Percentiles rank a stretch among this genome's conserved stretches.
Conservation (phyloP, 2,888 invertebrate species). For the Rhaphigaster nebulosa region DNA sequence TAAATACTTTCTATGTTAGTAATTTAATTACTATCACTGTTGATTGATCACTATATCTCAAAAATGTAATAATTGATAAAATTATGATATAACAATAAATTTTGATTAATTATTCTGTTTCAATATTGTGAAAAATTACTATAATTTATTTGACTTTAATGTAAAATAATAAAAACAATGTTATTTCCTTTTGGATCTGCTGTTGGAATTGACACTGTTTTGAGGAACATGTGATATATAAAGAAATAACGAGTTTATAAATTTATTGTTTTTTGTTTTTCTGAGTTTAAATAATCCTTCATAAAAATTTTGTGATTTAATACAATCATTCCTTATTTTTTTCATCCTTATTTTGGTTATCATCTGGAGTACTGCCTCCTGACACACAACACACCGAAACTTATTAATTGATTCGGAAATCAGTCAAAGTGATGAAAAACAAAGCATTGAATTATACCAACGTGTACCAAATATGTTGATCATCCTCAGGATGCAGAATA, state of each 20-base stretch:
- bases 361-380: neutral
- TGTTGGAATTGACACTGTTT: constrained; percentile 1
- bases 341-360: neutral
- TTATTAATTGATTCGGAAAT: too few species aligned
- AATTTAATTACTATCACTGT: constrained; percentile 12
- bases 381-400: neutral
- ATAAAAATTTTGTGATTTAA: neutral
- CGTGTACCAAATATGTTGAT: too few species aligned
- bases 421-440: too few species aligned
- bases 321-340: neutral
- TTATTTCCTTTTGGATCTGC: neutral
- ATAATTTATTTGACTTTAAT: constrained; percentile 3
- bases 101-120: neutral
- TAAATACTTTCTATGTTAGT: neutral
- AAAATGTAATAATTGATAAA: neutral
- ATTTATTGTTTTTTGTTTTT: constrained; percentile 4
- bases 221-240: constrained; percentile 8
- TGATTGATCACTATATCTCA: neutral
- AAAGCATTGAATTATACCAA: too few species aligned
- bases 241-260: neutral
- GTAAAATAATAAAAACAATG: neutral
- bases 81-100: neutral
- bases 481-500: too few species aligned
- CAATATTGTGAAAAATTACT: neutral
- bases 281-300: neutral